phyloP scores from a whole-genome alignment of 1,140 invertebrate genomes.

The Drosophila tsacasi region DNA sequence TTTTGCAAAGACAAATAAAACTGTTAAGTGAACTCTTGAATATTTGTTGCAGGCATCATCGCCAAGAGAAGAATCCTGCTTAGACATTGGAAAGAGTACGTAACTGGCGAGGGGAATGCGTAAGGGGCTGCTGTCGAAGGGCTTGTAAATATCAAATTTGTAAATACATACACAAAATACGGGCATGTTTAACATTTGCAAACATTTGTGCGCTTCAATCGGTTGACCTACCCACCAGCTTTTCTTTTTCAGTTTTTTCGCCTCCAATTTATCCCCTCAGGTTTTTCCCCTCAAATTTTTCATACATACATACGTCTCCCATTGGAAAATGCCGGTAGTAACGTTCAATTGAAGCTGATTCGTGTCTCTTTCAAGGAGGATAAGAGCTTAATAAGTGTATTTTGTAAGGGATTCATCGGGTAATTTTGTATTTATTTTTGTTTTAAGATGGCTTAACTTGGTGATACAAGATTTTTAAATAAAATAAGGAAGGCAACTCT shows the following conservation, averaged over 20 bases:
- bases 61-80: slow-evolving; percentile 36
- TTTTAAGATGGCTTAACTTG: neutral
- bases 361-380: neutral
- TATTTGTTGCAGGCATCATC: slow-evolving; percentile 53
- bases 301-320: neutral
- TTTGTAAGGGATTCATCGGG: neutral
- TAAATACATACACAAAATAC: slow-evolving; percentile 78
- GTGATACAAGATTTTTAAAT: neutral
- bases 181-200: slow-evolving; percentile 80
- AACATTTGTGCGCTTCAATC: slow-evolving; percentile 64
- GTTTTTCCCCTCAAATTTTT: neutral
- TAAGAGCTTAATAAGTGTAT: slow-evolving; percentile 1
- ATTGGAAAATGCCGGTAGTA: slow-evolving; percentile 20
- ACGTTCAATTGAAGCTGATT: slow-evolving; percentile 23
- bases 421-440: neutral
- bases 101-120: neutral
- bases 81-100: slow-evolving; percentile 11
- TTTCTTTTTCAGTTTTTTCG: neutral
- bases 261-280: no score
- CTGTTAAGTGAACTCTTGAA: slow-evolving; percentile 81
- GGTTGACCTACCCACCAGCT: slow-evolving; percentile 6
- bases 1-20: slow-evolving; percentile 81
- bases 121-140: slow-evolving; percentile 34
- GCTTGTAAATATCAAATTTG: slow-evolving; percentile 80
- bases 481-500: neutral